Percentiles rank a stretch among this genome's conserved stretches.
phyloP scores from a whole-genome alignment of 1,140 invertebrate species.

The Orussus abietinus region DNA sequence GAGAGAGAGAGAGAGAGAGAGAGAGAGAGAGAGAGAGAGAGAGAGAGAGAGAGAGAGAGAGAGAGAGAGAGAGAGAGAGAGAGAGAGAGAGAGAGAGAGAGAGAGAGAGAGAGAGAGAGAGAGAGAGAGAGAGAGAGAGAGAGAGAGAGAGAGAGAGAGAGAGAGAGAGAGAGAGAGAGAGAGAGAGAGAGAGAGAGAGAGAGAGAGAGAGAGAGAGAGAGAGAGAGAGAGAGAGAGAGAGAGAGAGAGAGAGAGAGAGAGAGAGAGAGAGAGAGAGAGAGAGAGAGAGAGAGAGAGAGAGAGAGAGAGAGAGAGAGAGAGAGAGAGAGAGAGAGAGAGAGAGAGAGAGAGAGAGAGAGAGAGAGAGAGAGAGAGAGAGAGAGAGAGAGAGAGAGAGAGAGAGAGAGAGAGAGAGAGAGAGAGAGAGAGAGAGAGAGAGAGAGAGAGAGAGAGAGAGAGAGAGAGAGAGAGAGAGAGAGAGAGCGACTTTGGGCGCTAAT shows the following conservation, averaged over 20 bases:
- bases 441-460: no score
- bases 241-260: conserved; percentile 6
- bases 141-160: conserved; percentile 8
- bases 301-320: neutral
- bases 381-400: no score
- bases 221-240: conserved; percentile 4
- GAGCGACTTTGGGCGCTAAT: no score
- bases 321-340: no score
- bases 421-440: no score
- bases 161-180: neutral
- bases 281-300: neutral
- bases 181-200: neutral
- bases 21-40: conserved; percentile 10
- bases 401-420: no score
- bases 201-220: conserved; percentile 6
- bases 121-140: conserved; percentile 3
- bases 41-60: conserved; percentile 4
- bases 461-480: no score
- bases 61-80: conserved; percentile 7
- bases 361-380: neutral
- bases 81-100: conserved; percentile 12
- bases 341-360: no score
- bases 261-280: conserved; percentile 4
- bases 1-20: conserved; percentile 19
- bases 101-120: conserved; percentile 16